Conservation (phyloP, 1,140 invertebrate genomes). For the Drosophila nebulosa region DNA sequence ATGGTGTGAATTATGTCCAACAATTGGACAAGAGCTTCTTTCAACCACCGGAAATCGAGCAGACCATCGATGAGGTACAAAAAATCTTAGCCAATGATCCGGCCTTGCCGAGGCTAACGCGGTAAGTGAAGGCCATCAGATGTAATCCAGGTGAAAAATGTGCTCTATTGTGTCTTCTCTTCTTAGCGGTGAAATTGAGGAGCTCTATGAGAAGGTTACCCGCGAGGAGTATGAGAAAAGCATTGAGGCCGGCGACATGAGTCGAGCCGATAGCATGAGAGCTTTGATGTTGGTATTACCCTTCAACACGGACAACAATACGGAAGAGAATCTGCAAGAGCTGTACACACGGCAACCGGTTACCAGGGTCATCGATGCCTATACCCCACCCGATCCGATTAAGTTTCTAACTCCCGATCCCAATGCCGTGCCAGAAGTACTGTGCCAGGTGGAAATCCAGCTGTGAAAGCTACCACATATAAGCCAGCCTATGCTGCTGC, state of each 20-base stretch:
- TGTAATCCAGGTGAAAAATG: neutral
- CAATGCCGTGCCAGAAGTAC: conserved; percentile 40
- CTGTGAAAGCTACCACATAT: conserved; percentile 71
- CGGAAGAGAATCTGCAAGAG: conserved; percentile 78
- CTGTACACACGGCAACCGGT: conserved; percentile 75
- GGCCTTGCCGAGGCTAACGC: conserved; percentile 82
- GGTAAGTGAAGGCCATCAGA: conserved; percentile 42
- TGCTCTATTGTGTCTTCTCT: neutral
- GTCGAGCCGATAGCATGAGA: conserved; percentile 82
- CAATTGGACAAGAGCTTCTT: conserved; percentile 73
- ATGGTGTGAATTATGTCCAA: conserved; percentile 40
- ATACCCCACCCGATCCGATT: conserved; percentile 66
- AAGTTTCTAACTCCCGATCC: conserved; percentile 72
- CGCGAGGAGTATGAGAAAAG: conserved; percentile 79
- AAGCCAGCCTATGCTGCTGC: conserved; percentile 52
- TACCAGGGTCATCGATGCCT: conserved; percentile 71
- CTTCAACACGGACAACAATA: conserved; percentile 81
- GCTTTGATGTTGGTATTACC: conserved; percentile 84
- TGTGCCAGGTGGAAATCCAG: conserved; percentile 49
- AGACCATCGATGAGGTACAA: conserved; percentile 84
- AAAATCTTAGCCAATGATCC: conserved; percentile 82
- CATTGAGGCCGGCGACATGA: conserved; percentile 77
- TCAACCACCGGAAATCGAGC: conserved; percentile 68
- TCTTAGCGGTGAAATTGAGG: conserved; percentile 82
- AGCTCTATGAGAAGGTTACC: conserved; percentile 83